These are phyloP conservation scores for Drosophila paulistorum DNA, from an alignment of 1,140 invertebrate genomes.

Conservation along the genomic window DNA sequence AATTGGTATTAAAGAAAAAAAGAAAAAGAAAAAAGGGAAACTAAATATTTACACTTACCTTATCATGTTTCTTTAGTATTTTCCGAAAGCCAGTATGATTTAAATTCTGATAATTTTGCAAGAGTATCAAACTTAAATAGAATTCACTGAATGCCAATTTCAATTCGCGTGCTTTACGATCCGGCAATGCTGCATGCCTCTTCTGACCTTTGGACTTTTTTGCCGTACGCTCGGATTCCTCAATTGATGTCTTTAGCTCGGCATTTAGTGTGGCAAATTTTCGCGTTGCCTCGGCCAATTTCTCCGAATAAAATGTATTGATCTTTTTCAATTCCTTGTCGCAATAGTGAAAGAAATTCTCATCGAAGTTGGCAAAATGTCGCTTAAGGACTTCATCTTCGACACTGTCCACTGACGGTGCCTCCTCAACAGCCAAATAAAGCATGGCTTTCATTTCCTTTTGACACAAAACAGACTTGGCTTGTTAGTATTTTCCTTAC, in stretches of 20 bases:
- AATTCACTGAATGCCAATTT: conserved; percentile 99
- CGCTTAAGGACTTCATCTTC: conserved; percentile 94
- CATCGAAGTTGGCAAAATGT: conserved; percentile 97
- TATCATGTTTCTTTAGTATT: conserved; percentile 99
- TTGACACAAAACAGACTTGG: conserved; percentile 28
- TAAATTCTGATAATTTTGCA: conserved; percentile 96
- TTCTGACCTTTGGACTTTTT: conserved; percentile 85
- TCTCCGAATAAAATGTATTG: conserved; percentile 99
- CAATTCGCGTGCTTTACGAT: conserved; percentile 91
- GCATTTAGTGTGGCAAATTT: conserved; percentile 96
- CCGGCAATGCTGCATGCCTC: conserved; percentile 85
- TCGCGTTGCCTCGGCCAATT: conserved; percentile 97
- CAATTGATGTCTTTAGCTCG: conserved; percentile 91
- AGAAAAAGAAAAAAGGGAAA: no score
- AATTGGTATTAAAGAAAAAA: no score
- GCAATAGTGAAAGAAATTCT: conserved; percentile 97
- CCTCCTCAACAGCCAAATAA: conserved; percentile 93
- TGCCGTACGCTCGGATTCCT: conserved; percentile 85
- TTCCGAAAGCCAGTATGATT: conserved; percentile 99
- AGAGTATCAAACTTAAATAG: conserved; percentile 97
- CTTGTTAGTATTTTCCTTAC: background rate
- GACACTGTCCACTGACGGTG: conserved; percentile 93
- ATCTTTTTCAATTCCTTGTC: conserved; percentile 98
- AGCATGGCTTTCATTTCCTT: conserved; percentile 97
- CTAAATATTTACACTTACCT: conserved; percentile 86